phyloP scores from a whole-genome alignment of 2,113 vertebrate species.

The Aspiorhynchus laticeps region DNA sequence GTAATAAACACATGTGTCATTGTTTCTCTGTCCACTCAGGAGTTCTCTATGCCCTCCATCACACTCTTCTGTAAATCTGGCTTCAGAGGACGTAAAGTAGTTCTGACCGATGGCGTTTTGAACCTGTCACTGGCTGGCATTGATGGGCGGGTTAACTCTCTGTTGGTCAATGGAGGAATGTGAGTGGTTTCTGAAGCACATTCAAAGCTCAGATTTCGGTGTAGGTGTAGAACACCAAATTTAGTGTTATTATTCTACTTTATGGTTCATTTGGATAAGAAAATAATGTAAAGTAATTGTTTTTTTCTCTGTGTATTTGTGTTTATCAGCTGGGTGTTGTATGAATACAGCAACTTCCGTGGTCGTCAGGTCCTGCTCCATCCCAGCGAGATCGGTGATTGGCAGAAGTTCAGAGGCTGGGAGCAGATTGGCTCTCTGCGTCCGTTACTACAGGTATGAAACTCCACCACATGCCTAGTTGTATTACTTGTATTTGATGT shows the following conservation, averaged over 20 bases:
- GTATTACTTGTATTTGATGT: neutral
- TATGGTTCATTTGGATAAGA: neutral
- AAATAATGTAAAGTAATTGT: neutral
- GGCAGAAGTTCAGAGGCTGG: constrained; percentile 78
- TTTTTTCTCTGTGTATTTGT: constrained; percentile 6
- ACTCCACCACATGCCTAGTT: neutral
- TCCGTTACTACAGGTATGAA: constrained; percentile 86
- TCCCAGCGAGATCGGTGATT: constrained; percentile 80
- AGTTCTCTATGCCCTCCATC: constrained; percentile 88
- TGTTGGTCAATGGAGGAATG: constrained; percentile 90
- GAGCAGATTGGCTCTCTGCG: constrained; percentile 87
- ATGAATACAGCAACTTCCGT: constrained; percentile 85
- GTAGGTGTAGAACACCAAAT: neutral
- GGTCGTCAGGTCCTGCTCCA: constrained; percentile 87
- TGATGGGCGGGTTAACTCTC: constrained; percentile 79
- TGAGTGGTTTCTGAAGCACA: constrained; percentile 68
- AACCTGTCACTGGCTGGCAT: constrained; percentile 83
- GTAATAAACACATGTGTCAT: neutral
- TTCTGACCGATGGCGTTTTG: constrained; percentile 75
- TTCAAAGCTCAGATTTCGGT: neutral
- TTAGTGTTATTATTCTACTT: neutral
- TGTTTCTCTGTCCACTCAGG: constrained; percentile 70
- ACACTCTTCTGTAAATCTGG: constrained; percentile 82
- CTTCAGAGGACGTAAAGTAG: constrained; percentile 85
- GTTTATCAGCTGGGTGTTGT: constrained; percentile 85